Base-by-base conservation (phyloP, 2,888 invertebrate species). In the Eulithis prunata region DNA sequence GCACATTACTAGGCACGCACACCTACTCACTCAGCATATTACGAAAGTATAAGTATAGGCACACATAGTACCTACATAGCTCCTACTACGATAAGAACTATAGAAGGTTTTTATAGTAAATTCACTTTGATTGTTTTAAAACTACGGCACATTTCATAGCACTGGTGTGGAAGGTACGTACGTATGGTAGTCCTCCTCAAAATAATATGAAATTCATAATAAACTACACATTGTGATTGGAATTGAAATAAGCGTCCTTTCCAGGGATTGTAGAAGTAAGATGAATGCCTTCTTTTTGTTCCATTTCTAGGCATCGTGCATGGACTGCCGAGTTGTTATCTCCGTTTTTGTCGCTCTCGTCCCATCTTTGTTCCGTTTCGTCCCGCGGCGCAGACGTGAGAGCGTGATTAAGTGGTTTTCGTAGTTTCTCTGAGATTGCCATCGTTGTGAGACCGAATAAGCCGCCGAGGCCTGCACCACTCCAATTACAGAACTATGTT, bases 351-450 rank as follows among this genome's bases (percentile, higher is more conserved):
- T 62, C 54, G 56, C 13, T 41, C 7, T 51, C 21, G 57, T 10
- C 63, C 36, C 57, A 56, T 56, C 63, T 51, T 10, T 38, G 62
- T 56, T 14, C 62, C 59, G 62, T 41, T 47, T 10, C 51, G 52
- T 55, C 63, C 61, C 66, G 64, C 43, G 51, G 54, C 55, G 57
- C 52, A 64, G 67, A 64, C 68, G 66, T 64, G 68, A 59, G 60
- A 67, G 66, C 65, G 71, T 74, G 72, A 74, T 72, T 73, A 68
- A 69, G 70, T 71, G 71, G 60, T 72, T 72, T 71, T 66, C 66
- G 72, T 74, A 74, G 68, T 74, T 74, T 68, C 66, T 68, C 59
- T 57, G 66, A 66, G 69, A 71, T 69, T 62, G 60, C 58, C 67
- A 66, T 64, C 66, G 53, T 57, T 65, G 69, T 66, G 71, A 56